These are phyloP conservation scores for Schlechtendalia chinensis DNA, from an alignment of 1,140 invertebrate species.

Conservation along the genomic window DNA sequence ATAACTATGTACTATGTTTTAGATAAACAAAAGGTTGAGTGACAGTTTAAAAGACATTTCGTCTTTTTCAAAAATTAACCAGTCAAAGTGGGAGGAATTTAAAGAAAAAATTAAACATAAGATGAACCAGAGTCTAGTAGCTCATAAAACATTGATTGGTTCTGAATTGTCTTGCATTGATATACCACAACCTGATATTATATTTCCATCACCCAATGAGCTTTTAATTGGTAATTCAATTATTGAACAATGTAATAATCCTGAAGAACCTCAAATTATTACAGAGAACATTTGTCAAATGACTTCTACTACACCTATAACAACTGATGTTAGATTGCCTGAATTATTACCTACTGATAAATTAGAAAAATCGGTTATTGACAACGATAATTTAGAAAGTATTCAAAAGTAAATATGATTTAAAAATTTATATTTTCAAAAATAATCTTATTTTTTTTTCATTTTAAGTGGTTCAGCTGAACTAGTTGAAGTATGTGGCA, in stretches of 20 bases:
- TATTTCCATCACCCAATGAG: background rate
- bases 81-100: background rate
- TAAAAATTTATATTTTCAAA: background rate
- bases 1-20: background rate
- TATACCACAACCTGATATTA: background rate
- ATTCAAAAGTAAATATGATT: background rate
- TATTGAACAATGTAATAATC: background rate
- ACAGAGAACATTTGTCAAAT: background rate
- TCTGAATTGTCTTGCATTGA: background rate
- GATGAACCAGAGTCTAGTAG: background rate
- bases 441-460: background rate
- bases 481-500: background rate
- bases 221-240: conserved; percentile 19
- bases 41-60: conserved; percentile 18
- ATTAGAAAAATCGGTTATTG: background rate
- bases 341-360: background rate
- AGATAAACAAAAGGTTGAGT: conserved; percentile 22
- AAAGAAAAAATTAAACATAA: conserved; percentile 11
- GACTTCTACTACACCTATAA: background rate
- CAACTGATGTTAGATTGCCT: background rate
- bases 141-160: conserved; percentile 6
- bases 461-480: background rate
- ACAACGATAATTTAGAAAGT: too few species aligned
- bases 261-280: background rate
- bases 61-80: background rate